Conservation (phyloP, 2,888 invertebrate genomes). For the Rosalia funebris region DNA sequence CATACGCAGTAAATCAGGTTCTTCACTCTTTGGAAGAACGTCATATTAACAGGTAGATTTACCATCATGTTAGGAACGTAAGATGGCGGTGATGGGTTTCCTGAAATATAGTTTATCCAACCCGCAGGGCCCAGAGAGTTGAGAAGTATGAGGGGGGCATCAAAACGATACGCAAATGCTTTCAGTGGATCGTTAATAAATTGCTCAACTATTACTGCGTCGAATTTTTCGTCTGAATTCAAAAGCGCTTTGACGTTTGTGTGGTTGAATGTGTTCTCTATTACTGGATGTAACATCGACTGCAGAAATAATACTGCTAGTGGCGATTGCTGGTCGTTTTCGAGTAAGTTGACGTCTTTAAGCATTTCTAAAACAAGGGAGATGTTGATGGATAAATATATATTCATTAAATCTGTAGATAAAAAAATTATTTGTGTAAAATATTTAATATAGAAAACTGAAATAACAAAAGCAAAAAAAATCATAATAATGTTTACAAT, state of each 20-base stretch:
- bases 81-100: conserved; percentile 65
- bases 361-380: conserved; percentile 53
- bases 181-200: conserved; percentile 64
- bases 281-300: neutral
- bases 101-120: conserved; percentile 64
- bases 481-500: no score
- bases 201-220: conserved; percentile 61
- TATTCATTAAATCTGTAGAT: no score
- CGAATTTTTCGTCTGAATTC: conserved; percentile 57
- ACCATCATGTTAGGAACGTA: conserved; percentile 65
- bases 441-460: no score
- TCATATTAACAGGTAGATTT: conserved; percentile 62
- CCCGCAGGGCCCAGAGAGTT: conserved; percentile 63
- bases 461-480: no score
- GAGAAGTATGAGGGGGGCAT: conserved; percentile 57
- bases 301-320: neutral
- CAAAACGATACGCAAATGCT: conserved; percentile 57
- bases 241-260: conserved; percentile 55
- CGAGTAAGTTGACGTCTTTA: neutral
- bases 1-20: conserved; percentile 61
- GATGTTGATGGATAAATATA: no score
- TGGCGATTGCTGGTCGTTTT: neutral
- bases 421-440: no score
- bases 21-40: conserved; percentile 66
- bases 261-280: conserved; percentile 50